These are phyloP conservation scores for Leuciscus idus DNA, from an alignment of 2,113 vertebrate species.

Conservation along the genomic window DNA sequence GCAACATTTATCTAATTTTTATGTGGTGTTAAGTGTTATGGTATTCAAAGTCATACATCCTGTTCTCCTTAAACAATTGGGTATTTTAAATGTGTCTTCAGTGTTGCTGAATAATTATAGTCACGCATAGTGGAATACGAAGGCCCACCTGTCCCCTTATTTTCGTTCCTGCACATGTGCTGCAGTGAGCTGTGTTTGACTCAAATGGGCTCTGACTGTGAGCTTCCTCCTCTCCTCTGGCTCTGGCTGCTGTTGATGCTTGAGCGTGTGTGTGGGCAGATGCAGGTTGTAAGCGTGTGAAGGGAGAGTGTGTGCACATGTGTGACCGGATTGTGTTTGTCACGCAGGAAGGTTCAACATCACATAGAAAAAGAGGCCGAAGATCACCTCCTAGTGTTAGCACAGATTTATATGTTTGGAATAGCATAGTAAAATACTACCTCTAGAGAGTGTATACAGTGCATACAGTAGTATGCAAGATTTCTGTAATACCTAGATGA, in stretches of 20 bases:
- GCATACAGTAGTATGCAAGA: not conserved
- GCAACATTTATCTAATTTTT: not conserved
- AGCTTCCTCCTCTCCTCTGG: slow-evolving; percentile 12
- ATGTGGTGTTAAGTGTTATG: not conserved
- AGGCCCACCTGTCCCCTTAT: not conserved
- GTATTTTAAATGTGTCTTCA: not conserved
- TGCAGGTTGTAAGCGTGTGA: slow-evolving; percentile 12
- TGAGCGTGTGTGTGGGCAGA: not conserved
- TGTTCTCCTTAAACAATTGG: not conserved
- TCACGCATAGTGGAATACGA: not conserved
- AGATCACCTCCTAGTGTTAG: slow-evolving; percentile 11
- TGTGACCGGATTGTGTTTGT: slow-evolving; percentile 28
- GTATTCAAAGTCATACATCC: not conserved
- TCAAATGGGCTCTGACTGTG: not conserved
- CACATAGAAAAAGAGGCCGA: slow-evolving; percentile 15
- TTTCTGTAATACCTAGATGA: not conserved
- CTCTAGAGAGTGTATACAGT: not conserved
- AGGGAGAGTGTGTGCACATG: slow-evolving; percentile 2
- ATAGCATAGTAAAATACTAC: not conserved
- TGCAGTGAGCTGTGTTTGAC: not conserved
- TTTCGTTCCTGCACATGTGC: not conserved
- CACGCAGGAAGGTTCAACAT: slow-evolving; percentile 20
- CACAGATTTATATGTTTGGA: not conserved
- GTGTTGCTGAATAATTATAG: not conserved
- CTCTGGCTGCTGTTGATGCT: not conserved